Conservation (phyloP, 92 coral and sea anemone species). For the Paragorgia papillata region DNA sequence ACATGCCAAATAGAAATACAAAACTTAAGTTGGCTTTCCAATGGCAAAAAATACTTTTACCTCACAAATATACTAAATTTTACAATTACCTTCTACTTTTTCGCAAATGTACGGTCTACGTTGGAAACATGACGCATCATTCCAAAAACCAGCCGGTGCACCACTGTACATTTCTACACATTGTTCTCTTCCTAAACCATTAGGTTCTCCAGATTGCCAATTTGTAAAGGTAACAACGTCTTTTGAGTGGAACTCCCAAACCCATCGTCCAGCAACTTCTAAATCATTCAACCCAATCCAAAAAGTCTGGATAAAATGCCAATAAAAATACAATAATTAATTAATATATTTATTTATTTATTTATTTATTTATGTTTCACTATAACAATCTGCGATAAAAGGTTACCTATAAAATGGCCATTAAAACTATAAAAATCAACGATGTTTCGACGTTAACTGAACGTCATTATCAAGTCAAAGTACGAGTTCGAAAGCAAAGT, state of each 20-base stretch:
- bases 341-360: too few species aligned
- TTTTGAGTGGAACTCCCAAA: constrained; percentile 60
- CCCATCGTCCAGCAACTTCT: constrained; percentile 69
- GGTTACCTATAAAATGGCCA: too few species aligned
- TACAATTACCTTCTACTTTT: constrained; percentile 73
- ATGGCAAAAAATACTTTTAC: too few species aligned
- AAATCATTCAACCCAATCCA: constrained; percentile 89
- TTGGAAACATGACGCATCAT: constrained; percentile 78
- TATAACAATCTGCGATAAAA: too few species aligned
- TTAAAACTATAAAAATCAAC: too few species aligned
- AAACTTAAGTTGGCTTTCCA: too few species aligned
- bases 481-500: too few species aligned
- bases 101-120: constrained; percentile 79
- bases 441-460: too few species aligned
- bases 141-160: constrained; percentile 79
- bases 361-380: too few species aligned
- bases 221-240: constrained; percentile 66
- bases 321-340: background rate
- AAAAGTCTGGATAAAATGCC: background rate
- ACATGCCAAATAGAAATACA: too few species aligned
- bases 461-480: too few species aligned
- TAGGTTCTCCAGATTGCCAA: constrained; percentile 90
- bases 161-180: constrained; percentile 69
- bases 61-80: background rate
- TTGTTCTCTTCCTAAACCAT: constrained; percentile 73